phyloP scores from a whole-genome alignment of 2,888 invertebrate genomes.

The Endomychus coccineus region DNA sequence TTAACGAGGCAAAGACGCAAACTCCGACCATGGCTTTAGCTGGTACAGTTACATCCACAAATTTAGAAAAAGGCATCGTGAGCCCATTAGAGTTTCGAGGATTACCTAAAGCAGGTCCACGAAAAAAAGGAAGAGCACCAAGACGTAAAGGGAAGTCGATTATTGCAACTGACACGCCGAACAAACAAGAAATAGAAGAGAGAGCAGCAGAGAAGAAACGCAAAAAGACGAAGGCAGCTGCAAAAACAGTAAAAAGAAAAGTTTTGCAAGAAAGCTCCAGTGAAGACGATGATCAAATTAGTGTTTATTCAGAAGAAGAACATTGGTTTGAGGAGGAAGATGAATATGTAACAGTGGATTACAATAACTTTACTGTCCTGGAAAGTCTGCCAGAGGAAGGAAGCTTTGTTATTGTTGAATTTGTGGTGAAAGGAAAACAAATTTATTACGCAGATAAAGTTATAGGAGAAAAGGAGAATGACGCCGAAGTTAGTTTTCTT shows the following conservation, averaged over 20 bases:
- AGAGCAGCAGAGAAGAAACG: conserved; percentile 16
- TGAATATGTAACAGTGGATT: conserved; percentile 8
- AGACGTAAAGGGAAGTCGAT: conserved; percentile 27
- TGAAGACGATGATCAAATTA: conserved; percentile 21
- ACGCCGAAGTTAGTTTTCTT: conserved; percentile 6
- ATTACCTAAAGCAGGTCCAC: conserved; percentile 22
- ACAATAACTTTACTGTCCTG: conserved; percentile 18
- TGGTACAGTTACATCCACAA: not conserved
- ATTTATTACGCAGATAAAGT: conserved; percentile 8
- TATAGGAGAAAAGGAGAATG: conserved; percentile 11
- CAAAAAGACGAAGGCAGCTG: conserved; percentile 17
- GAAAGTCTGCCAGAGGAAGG: conserved; percentile 16
- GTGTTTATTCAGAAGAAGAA: conserved; percentile 23
- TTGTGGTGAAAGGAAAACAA: conserved; percentile 11
- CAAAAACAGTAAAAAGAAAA: too few relatives aligned
- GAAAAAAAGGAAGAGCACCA: conserved; percentile 22
- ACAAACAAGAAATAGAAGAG: conserved; percentile 23
- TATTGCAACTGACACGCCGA: conserved; percentile 30
- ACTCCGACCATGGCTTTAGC: not conserved
- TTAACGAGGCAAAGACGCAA: too few relatives aligned
- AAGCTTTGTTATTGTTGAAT: conserved; percentile 14
- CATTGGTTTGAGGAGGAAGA: conserved; percentile 10
- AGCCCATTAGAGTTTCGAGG: conserved; percentile 19
- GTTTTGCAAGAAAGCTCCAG: conserved; percentile 18
- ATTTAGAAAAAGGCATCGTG: conserved; percentile 12